Percentiles rank a stretch among this genome's conserved stretches.
phyloP scores from a whole-genome alignment of 53 echinoderm and acorn worm genomes.

The Apostichopus leukothele region DNA sequence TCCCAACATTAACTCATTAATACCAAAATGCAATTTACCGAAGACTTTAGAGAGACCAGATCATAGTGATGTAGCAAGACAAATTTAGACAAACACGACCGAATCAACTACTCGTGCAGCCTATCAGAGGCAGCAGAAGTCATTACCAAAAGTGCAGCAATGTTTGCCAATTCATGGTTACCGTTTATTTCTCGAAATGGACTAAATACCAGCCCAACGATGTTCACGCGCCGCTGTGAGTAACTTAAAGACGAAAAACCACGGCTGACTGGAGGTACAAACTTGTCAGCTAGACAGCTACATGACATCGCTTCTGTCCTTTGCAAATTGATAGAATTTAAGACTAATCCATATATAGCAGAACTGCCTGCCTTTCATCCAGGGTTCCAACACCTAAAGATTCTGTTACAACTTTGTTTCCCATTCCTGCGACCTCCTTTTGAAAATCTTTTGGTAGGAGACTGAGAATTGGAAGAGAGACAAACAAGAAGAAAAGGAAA shows the following conservation, averaged over 20 bases:
- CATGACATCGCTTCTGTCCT: background rate
- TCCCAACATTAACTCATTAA: no score
- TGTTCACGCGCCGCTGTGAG: background rate
- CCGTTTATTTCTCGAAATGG: background rate
- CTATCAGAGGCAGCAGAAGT: no score
- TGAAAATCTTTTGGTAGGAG: background rate
- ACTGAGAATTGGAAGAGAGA: background rate
- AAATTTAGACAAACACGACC: no score
- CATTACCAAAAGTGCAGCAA: background rate
- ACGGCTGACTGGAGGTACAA: background rate
- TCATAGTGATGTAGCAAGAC: no score
- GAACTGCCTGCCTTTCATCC: background rate
- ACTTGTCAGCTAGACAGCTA: background rate
- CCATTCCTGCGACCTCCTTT: background rate
- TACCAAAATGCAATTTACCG: no score
- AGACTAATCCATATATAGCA: constrained; percentile 3
- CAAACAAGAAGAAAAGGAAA: background rate
- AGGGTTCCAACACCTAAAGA: background rate
- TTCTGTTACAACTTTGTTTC: constrained; percentile 27
- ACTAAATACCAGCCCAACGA: background rate
- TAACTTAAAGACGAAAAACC: background rate
- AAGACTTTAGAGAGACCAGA: no score
- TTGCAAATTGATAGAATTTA: background rate
- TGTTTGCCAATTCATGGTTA: background rate
- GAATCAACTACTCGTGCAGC: no score